phyloP scores from a whole-genome alignment of 2,797 vertebrate species.

The Cryptoblepharus egeriae region DNA sequence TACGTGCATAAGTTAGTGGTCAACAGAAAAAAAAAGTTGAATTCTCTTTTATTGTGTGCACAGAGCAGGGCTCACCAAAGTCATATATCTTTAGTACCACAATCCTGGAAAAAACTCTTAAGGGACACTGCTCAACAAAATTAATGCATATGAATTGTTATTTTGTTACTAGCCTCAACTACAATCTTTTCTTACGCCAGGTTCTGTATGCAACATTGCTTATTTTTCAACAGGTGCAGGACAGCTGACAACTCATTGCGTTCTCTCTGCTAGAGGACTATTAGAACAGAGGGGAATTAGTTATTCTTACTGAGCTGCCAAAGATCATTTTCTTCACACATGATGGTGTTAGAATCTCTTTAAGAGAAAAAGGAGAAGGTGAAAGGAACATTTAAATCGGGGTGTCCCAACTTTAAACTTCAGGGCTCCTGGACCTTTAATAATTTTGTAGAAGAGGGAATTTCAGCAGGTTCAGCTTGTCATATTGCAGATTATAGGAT shows the following conservation, averaged over 20 bases:
- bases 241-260: not conserved
- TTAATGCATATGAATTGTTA: not conserved
- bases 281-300: not conserved
- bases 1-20: no score
- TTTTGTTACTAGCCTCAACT: not conserved
- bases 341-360: not conserved
- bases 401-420: no score
- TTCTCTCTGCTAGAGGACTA: not conserved
- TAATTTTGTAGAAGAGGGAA: no score
- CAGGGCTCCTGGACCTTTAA: no score
- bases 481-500: no score
- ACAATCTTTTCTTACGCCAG: not conserved
- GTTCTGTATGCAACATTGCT: not conserved
- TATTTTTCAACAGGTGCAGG: conserved; percentile 1
- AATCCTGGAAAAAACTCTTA: not conserved
- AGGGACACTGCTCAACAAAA: not conserved
- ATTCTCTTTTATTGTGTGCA: not conserved
- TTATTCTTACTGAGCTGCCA: not conserved
- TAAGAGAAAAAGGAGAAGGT: not conserved
- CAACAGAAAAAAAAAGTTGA: no score
- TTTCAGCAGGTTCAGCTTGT: no score
- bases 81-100: no score
- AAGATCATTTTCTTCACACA: not conserved
- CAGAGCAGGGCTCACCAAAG: not conserved
- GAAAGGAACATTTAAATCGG: not conserved